phyloP scores from a whole-genome alignment of 2,888 invertebrate species.

The Pocota personata region DNA sequence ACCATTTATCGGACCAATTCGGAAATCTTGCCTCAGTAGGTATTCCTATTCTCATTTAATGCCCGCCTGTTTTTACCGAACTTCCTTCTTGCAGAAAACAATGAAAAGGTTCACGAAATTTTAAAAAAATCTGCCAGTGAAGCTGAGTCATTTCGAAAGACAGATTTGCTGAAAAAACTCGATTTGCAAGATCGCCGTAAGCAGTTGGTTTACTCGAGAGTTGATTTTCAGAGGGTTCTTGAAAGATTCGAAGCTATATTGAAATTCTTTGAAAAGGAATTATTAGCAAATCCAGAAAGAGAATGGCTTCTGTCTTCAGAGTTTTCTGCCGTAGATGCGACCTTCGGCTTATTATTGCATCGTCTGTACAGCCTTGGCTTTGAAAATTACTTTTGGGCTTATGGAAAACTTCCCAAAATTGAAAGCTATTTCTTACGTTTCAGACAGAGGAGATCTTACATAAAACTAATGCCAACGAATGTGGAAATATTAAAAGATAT shows the following conservation, averaged over 20 bases:
- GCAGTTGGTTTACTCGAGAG: slow-evolving; percentile 85
- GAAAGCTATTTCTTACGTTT: slow-evolving; percentile 87
- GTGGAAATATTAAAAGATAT: slow-evolving; percentile 86
- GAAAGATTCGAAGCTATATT: slow-evolving; percentile 86
- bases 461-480: slow-evolving; percentile 86
- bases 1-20: slow-evolving; percentile 87
- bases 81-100: slow-evolving; percentile 84
- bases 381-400: slow-evolving; percentile 87
- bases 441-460: slow-evolving; percentile 86
- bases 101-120: slow-evolving; percentile 85
- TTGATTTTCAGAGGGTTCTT: slow-evolving; percentile 87
- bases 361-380: slow-evolving; percentile 87
- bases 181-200: slow-evolving; percentile 86
- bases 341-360: slow-evolving; percentile 87
- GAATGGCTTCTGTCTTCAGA: slow-evolving; percentile 88
- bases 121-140: slow-evolving; percentile 85
- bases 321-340: slow-evolving; percentile 89
- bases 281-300: slow-evolving; percentile 84
- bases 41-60: slow-evolving; percentile 60
- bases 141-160: slow-evolving; percentile 81
- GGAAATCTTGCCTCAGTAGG: slow-evolving; percentile 87
- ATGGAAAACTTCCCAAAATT: slow-evolving; percentile 86
- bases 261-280: slow-evolving; percentile 86
- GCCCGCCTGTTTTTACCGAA: not conserved
- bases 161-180: slow-evolving; percentile 86